Evolutionary conservation across 2,888 invertebrate species (phyloP).

Genomic region (Deilephila porcellus): DNA sequence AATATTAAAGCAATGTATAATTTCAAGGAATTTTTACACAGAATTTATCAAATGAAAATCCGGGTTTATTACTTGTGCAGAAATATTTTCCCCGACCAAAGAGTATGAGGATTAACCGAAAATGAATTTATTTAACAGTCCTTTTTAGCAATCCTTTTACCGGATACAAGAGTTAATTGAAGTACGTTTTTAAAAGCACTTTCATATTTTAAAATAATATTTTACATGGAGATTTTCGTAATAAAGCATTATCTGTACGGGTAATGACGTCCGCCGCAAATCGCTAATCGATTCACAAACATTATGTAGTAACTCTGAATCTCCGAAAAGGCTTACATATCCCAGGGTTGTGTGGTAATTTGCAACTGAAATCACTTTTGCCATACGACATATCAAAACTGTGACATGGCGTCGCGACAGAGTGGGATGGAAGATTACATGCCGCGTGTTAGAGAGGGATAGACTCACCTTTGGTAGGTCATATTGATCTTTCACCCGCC

Average conservation of each 20-base stretch:
- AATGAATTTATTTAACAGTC: constrained; percentile 36
- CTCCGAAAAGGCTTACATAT: constrained; percentile 58
- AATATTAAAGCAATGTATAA: constrained; percentile 21
- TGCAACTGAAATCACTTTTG: constrained; percentile 65
- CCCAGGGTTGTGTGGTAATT: constrained; percentile 63
- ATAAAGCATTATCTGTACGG: constrained; percentile 71
- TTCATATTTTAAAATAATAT: constrained; percentile 63
- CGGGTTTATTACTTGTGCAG: constrained; percentile 36
- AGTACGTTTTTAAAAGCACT: constrained; percentile 56
- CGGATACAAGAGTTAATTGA: constrained; percentile 53
- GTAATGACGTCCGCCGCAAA: constrained; percentile 70
- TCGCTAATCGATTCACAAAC: constrained; percentile 60
- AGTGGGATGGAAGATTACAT: constrained; percentile 55
- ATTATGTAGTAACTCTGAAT: constrained; percentile 53
- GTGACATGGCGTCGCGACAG: constrained; percentile 64
- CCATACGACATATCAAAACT: constrained; percentile 79
- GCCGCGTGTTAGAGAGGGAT: constrained; percentile 56
- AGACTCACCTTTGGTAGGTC: constrained; percentile 75
- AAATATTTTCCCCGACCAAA: constrained; percentile 35
- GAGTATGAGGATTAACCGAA: constrained; percentile 36
- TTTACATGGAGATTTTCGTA: constrained; percentile 65
- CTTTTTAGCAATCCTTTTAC: constrained; percentile 36
- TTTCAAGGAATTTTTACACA: constrained; percentile 40
- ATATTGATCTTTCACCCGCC: constrained; percentile 85
- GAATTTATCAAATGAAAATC: constrained; percentile 37